These are phyloP conservation scores for Noctua comes DNA, from an alignment of 2,888 invertebrate species.

Conservation along the genomic window DNA sequence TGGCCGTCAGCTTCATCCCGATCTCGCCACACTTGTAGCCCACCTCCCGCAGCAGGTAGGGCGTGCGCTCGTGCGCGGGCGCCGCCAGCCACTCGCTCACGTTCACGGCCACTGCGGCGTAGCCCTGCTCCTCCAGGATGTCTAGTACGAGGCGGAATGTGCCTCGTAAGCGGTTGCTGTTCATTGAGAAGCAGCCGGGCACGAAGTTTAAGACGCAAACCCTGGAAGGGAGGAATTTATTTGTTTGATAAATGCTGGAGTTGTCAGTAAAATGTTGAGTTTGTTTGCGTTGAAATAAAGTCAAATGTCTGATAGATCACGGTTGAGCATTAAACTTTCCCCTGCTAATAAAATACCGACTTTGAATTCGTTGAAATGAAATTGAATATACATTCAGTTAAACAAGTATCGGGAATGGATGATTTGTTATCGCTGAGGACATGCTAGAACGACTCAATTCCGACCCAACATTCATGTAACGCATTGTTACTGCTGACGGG, in stretches of 20 bases:
- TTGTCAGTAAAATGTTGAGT: not conserved
- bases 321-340: too few relatives aligned
- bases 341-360: not conserved
- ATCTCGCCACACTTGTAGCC: slow-evolving; percentile 87
- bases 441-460: too few relatives aligned
- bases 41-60: slow-evolving; percentile 91
- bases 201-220: slow-evolving; percentile 90
- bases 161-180: slow-evolving; percentile 90
- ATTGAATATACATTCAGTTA: not conserved
- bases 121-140: slow-evolving; percentile 90
- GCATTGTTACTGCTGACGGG: too few relatives aligned
- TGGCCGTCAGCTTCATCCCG: slow-evolving; percentile 80
- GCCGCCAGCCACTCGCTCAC: slow-evolving; percentile 88
- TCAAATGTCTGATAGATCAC: not conserved
- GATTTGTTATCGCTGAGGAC: too few relatives aligned
- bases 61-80: slow-evolving; percentile 90
- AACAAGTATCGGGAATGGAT: too few relatives aligned
- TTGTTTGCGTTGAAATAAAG: not conserved
- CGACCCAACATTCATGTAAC: too few relatives aligned
- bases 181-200: slow-evolving; percentile 90
- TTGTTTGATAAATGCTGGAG: not conserved
- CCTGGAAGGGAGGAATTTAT: slow-evolving; percentile 81
- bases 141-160: slow-evolving; percentile 87
- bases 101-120: slow-evolving; percentile 90
- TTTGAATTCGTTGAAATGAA: not conserved